Base-by-base conservation (phyloP, 2,888 invertebrate species). In the Orthonevra nobilis region DNA sequence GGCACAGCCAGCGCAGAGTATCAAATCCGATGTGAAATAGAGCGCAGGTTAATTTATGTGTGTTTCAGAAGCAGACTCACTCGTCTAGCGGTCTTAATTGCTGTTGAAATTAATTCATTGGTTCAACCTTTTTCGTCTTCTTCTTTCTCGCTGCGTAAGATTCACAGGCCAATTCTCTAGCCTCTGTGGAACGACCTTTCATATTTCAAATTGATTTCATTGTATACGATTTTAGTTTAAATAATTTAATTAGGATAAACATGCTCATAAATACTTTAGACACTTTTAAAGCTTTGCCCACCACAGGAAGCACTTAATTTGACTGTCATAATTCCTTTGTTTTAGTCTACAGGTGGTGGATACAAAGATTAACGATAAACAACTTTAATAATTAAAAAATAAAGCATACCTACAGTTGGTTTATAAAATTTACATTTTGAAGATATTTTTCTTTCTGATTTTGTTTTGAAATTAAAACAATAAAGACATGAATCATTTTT, bases 31-130 rank as follows among this genome's bases (percentile, higher is more conserved):
- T 70, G 72, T 79, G 73, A 79, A 79, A 50, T 66, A 73, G 79
- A 79, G 54, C 79, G 66, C 50, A 56, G 44, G 61, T 68, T 66
- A 66, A 79, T 73, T 79, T 60, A 79, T 48, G 70, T 42, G 14
- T 48, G 48, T 42, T 66, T 66, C 66, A 28, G 56, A 77, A 70
- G 40, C 44, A 38, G 34, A 14, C 26, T 52, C 28, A 69, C 48
- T 48, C 26, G 38, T 14, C 36, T 10, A 38, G 38, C 19, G 15
- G 42, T 28, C 52, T 68, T 74, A 79, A 79, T 79, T 79, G 60
- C 72, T 56, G 12, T 28, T 42, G 23, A 50, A 58, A 70, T 40
- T 66, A 66, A 72, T 46, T 66, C 61, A 66, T 38, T 66, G 46
- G 56, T 23, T 54, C 48, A 34, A 50, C 14, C 34, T 40, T 32